phyloP scores from a whole-genome alignment of 1,140 invertebrate genomes.

The Dermatophagoides farinae region DNA sequence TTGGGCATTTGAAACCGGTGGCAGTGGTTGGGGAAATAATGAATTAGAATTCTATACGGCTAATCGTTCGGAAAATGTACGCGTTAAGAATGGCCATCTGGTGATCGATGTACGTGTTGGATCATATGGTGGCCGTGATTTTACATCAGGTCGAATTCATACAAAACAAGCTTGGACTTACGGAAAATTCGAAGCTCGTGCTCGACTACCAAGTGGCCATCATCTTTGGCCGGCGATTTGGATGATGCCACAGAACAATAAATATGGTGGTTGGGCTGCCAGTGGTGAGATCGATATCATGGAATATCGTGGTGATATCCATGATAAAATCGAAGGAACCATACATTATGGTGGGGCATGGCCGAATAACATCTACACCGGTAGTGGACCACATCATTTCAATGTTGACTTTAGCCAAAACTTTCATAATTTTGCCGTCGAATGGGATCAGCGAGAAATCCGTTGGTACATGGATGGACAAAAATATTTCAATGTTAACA shows the following conservation, averaged over 20 bases:
- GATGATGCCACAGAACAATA: slow-evolving; percentile 2
- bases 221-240: slow-evolving; percentile 11
- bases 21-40: slow-evolving; percentile 7
- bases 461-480: slow-evolving; percentile 18
- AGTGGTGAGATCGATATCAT: slow-evolving; percentile 11
- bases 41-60: slow-evolving; percentile 6
- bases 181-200: slow-evolving; percentile 6
- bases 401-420: slow-evolving; percentile 13
- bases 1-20: slow-evolving; percentile 13
- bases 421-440: slow-evolving; percentile 23
- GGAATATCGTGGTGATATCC: neutral
- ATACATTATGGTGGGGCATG: neutral
- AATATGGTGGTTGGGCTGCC: slow-evolving; percentile 1
- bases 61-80: slow-evolving; percentile 6
- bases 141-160: slow-evolving; percentile 3
- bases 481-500: neutral
- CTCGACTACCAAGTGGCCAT: slow-evolving; percentile 4
- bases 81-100: slow-evolving; percentile 7
- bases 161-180: slow-evolving; percentile 6
- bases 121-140: neutral
- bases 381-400: neutral
- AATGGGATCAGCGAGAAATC: slow-evolving; percentile 23
- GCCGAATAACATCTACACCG: neutral
- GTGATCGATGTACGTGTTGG: slow-evolving; percentile 5
- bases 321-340: neutral